Conservation (phyloP, 2,797 vertebrate species). For the Gymnoscopelus microlampas region DNA sequence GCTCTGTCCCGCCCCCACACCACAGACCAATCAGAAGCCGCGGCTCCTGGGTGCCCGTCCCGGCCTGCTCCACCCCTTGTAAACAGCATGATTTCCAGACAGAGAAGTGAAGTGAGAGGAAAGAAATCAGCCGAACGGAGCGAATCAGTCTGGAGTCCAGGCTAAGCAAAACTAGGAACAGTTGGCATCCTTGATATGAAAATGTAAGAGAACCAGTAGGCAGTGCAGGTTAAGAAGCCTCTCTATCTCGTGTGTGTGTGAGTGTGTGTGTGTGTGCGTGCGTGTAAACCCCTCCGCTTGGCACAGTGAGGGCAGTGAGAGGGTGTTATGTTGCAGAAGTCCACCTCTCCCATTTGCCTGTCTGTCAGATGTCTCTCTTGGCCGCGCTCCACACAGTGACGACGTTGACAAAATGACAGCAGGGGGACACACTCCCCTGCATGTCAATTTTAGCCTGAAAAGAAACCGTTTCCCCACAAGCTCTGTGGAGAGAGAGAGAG, state of each 20-base stretch:
- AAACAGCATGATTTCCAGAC: too few relatives aligned
- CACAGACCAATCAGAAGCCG: too few relatives aligned
- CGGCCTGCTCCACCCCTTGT: too few relatives aligned
- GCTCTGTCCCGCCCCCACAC: too few relatives aligned
- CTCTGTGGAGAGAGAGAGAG: slow-evolving; percentile 21
- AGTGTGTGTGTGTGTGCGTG: slow-evolving; percentile 35
- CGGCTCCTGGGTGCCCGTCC: too few relatives aligned
- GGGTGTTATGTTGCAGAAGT: slow-evolving; percentile 79
- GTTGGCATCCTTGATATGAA: too few relatives aligned
- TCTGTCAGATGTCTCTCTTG: slow-evolving; percentile 81
- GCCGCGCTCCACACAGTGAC: slow-evolving; percentile 78
- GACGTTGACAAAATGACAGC: slow-evolving; percentile 84
- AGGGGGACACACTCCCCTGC: slow-evolving; percentile 72
- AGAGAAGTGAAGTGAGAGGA: too few relatives aligned
- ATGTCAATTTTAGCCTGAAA: slow-evolving; percentile 78
- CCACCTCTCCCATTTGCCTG: slow-evolving; percentile 81
- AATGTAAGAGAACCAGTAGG: slow-evolving; percentile 10
- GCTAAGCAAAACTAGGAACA: too few relatives aligned
- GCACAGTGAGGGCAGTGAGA: slow-evolving; percentile 63
- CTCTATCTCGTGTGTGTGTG: slow-evolving; percentile 14
- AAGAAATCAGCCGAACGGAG: too few relatives aligned
- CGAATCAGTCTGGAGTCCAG: too few relatives aligned
- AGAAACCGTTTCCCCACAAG: slow-evolving; percentile 69
- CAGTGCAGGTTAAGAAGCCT: slow-evolving; percentile 22
- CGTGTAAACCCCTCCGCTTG: slow-evolving; percentile 53